Evolutionary conservation across 2,113 vertebrate genomes (phyloP).

Genomic region (Coturnix japonica): DNA sequence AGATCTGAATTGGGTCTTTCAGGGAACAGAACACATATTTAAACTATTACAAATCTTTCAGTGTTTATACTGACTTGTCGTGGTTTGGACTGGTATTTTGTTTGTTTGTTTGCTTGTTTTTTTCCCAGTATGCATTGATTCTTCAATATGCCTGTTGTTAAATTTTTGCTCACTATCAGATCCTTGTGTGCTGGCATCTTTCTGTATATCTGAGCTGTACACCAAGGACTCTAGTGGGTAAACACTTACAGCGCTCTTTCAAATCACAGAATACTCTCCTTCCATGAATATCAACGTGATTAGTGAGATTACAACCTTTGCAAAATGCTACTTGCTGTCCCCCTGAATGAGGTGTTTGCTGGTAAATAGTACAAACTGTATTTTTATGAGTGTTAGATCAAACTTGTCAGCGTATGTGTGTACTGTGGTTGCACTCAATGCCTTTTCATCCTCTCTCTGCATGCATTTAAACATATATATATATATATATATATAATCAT

Average conservation of each 20-base stretch:
- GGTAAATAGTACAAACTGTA: background rate
- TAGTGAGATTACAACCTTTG: slow-evolving; percentile 9
- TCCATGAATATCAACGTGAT: background rate
- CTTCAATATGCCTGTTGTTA: background rate
- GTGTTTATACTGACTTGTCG: background rate
- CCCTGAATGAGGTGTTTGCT: background rate
- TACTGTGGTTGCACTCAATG: background rate
- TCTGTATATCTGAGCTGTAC: background rate
- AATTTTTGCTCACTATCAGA: background rate
- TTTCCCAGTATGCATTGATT: background rate
- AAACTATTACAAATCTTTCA: background rate
- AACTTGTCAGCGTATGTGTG: background rate
- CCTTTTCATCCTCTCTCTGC: background rate
- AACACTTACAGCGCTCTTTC: background rate
- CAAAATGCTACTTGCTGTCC: background rate
- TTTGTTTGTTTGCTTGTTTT: background rate
- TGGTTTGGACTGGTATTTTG: background rate
- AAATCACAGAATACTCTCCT: background rate
- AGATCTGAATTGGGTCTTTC: background rate
- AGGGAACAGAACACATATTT: background rate
- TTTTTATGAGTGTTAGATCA: slow-evolving; percentile 3
- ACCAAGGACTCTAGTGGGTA: background rate
- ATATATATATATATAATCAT: background rate
- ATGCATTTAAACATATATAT: background rate
- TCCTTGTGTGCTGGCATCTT: background rate